Conservation (phyloP, 2,888 invertebrate species). For the Hypercompe scribonia region DNA sequence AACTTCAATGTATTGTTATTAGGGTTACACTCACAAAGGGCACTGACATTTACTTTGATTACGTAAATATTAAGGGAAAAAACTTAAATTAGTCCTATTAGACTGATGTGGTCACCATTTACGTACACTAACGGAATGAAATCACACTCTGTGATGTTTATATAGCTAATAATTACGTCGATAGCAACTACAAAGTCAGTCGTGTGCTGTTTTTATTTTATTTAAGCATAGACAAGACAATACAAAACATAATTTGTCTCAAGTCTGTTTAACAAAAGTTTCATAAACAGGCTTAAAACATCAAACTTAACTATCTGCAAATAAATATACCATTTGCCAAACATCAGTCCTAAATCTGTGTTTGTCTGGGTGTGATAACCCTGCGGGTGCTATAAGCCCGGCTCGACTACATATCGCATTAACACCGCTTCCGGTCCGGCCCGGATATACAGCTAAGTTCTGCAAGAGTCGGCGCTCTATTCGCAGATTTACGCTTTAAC, state of each 20-base stretch:
- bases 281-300: background rate
- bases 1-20: conserved; percentile 57
- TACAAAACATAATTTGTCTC: background rate
- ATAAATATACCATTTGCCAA: conserved; percentile 4
- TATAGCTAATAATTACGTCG: no score
- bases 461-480: conserved; percentile 19
- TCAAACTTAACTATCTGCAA: background rate
- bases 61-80: conserved; percentile 24
- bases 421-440: conserved; percentile 66
- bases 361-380: conserved; percentile 40
- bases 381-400: conserved; percentile 64
- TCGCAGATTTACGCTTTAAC: conserved; percentile 9
- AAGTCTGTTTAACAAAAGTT: background rate
- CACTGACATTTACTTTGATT: conserved; percentile 49
- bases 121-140: background rate
- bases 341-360: conserved; percentile 1
- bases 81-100: background rate
- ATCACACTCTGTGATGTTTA: background rate
- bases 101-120: background rate
- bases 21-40: conserved; percentile 59
- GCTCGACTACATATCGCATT: conserved; percentile 69
- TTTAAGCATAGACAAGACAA: background rate
- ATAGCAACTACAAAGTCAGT: background rate
- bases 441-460: conserved; percentile 69
- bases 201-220: background rate